These are phyloP conservation scores for Fopius arisanus DNA, from an alignment of 1,140 invertebrate species.

Conservation along the genomic window DNA sequence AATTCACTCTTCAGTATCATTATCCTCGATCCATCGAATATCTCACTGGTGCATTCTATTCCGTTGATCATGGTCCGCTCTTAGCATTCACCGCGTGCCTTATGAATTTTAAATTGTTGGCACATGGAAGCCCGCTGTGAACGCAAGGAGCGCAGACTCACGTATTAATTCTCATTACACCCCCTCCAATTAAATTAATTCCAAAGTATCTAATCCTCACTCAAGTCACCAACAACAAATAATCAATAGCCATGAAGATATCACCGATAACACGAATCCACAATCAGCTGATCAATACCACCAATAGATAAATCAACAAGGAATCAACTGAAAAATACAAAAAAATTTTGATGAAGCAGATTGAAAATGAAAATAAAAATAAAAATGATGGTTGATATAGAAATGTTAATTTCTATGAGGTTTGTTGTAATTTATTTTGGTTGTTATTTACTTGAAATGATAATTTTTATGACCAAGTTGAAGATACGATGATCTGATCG, in stretches of 20 bases:
- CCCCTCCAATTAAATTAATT: not conserved
- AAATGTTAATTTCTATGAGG: not conserved
- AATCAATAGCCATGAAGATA: not conserved
- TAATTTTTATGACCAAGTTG: constrained; percentile 1
- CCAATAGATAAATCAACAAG: not conserved
- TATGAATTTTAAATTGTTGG: constrained; percentile 78
- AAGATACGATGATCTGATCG: constrained; percentile 7
- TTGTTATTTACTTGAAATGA: not conserved
- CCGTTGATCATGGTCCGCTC: constrained; percentile 76
- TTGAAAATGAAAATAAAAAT: not conserved
- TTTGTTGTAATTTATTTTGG: not conserved
- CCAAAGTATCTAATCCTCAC: not conserved
- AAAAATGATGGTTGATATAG: not conserved
- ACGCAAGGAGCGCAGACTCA: constrained; percentile 78
- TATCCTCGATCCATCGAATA: not conserved
- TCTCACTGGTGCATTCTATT: not conserved
- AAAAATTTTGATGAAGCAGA: no score
- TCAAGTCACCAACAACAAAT: not conserved
- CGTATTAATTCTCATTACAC: constrained; percentile 29
- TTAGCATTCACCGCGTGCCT: constrained; percentile 98
- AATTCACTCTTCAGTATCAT: not conserved
- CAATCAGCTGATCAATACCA: not conserved
- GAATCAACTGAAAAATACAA: no score
- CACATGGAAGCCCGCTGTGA: constrained; percentile 89
- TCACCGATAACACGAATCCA: not conserved